Conservation (phyloP, 2,797 vertebrate species). For the Xiphorhynchus erythropygius region DNA sequence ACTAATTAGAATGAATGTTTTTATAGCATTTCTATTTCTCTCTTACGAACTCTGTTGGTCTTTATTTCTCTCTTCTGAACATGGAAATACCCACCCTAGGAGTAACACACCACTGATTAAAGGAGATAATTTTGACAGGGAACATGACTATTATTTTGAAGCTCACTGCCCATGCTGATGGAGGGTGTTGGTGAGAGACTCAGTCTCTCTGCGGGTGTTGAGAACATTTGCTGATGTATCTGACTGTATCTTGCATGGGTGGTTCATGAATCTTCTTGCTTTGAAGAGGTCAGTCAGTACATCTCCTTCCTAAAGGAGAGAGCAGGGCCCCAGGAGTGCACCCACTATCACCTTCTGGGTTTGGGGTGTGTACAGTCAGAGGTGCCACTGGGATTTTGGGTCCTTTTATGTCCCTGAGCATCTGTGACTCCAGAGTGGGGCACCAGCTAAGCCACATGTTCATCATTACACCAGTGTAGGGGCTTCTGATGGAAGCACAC, state of each 20-base stretch:
- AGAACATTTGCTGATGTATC: not conserved
- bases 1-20: conserved; percentile 36
- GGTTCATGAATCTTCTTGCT: not conserved
- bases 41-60: not conserved
- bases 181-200: not conserved
- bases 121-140: not conserved
- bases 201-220: not conserved
- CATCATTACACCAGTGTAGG: not conserved
- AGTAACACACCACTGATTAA: not conserved
- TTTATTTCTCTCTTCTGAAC: conserved; percentile 26
- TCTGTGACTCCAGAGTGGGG: accelerated
- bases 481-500: not conserved
- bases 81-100: not conserved
- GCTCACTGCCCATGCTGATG: not conserved
- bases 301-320: not conserved
- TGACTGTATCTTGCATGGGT: not conserved
- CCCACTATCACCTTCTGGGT: not conserved
- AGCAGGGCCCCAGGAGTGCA: accelerated
- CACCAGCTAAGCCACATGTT: accelerated
- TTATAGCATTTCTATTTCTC: conserved; percentile 18
- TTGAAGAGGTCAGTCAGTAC: not conserved
- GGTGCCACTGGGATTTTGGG: not conserved
- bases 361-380: not conserved
- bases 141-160: not conserved
- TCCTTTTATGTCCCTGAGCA: not conserved